Conservation (phyloP, 2,888 invertebrate genomes). For the Nomada ferruginata region DNA sequence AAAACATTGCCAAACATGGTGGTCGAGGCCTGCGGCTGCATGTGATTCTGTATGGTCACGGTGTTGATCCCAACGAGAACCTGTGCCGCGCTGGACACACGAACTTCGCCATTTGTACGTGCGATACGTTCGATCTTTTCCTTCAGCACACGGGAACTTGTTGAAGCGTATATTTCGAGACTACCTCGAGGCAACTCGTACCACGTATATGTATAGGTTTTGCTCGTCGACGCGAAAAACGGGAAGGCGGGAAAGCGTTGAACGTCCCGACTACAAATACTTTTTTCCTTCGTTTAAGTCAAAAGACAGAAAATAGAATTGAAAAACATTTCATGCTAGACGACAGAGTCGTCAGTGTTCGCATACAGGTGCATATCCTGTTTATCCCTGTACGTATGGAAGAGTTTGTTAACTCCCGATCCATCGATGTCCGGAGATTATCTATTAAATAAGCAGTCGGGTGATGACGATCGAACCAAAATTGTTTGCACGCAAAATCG, state of each 20-base stretch:
- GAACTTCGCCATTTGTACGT: not conserved
- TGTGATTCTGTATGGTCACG: conserved; percentile 85
- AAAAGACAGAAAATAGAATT: no score
- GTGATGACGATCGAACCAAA: conserved; percentile 10
- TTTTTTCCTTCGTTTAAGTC: no score
- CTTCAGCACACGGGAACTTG: no score
- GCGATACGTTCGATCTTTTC: not conserved
- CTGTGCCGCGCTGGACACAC: not conserved
- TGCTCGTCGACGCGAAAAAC: not conserved
- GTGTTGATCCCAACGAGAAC: not conserved
- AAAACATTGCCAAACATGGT: conserved; percentile 95
- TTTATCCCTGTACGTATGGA: not conserved
- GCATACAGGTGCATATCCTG: not conserved
- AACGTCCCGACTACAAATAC: no score
- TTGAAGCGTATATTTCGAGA: no score
- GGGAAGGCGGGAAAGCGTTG: not conserved
- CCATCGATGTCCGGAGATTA: not conserved
- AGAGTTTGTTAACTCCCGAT: no score
- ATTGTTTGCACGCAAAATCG: conserved; percentile 17
- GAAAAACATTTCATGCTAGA: no score
- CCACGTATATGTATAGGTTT: not conserved
- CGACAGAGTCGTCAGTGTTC: not conserved
- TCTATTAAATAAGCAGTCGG: conserved; percentile 1
- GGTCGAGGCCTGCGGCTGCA: conserved; percentile 95
- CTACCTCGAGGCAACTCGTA: no score